These are phyloP conservation scores for Coturnix japonica DNA, from an alignment of 2,113 vertebrate genomes.

Conservation along the genomic window DNA sequence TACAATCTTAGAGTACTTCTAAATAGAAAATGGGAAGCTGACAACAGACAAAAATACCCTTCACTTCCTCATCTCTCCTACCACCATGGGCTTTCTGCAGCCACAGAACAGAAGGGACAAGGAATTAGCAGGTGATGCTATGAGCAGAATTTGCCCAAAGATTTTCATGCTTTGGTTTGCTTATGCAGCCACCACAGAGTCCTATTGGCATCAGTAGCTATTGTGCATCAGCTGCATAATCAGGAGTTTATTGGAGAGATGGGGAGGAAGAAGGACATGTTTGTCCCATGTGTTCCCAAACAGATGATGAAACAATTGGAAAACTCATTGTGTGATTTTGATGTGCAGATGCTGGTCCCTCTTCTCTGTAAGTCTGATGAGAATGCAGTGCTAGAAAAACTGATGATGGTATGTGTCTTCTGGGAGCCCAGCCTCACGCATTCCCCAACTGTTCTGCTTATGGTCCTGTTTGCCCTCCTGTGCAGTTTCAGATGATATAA, in stretches of 20 bases:
- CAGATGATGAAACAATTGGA: neutral
- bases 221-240: slow-evolving; percentile 49
- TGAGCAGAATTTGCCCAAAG: slow-evolving; percentile 18
- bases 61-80: neutral
- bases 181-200: neutral
- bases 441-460: neutral
- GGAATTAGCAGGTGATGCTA: neutral
- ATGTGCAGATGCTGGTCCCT: neutral
- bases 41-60: neutral
- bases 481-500: neutral
- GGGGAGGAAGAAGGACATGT: neutral
- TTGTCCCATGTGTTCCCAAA: neutral
- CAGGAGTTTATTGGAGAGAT: neutral
- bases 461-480: neutral
- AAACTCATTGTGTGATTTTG: neutral
- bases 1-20: neutral
- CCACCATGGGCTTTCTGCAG: neutral
- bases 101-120: neutral
- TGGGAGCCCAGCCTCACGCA: neutral
- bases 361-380: neutral
- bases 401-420: neutral
- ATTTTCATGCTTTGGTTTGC: neutral
- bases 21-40: neutral
- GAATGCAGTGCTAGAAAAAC: neutral
- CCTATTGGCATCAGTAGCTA: slow-evolving; percentile 7